phyloP scores from a whole-genome alignment of 2,113 vertebrate genomes.

The Pachyramphus minor region DNA sequence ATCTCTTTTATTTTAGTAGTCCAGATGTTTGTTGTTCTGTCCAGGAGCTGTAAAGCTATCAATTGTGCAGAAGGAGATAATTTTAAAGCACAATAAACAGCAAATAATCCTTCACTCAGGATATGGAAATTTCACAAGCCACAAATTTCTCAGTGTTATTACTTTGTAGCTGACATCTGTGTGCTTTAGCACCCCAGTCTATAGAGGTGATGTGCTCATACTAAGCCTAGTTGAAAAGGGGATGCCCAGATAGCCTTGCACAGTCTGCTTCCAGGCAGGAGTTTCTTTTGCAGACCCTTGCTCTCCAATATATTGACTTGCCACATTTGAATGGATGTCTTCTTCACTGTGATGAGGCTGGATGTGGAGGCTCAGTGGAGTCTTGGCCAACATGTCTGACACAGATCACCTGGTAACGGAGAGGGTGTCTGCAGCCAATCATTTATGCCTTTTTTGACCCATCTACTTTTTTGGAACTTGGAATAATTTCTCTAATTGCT shows the following conservation, averaged over 20 bases:
- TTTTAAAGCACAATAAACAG: conserved; percentile 17
- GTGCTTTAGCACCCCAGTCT: not conserved
- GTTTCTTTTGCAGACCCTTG: not conserved
- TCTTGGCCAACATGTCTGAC: not conserved
- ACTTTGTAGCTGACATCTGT: not conserved
- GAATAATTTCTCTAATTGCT: not conserved
- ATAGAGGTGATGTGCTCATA: not conserved
- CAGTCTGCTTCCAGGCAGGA: not conserved
- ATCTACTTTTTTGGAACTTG: not conserved
- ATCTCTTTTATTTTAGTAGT: not conserved
- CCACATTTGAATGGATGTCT: not conserved
- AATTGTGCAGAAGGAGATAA: not conserved
- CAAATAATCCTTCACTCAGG: conserved; percentile 38
- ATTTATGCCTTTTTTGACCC: not conserved
- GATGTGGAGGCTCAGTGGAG: not conserved
- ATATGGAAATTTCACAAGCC: conserved; percentile 34
- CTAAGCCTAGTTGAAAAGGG: not conserved
- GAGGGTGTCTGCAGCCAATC: not conserved
- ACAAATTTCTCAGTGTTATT: not conserved
- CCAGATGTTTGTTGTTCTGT: conserved; percentile 34
- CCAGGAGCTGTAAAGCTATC: conserved; percentile 20
- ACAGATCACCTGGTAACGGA: not conserved
- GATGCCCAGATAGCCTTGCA: not conserved
- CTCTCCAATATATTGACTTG: not conserved
- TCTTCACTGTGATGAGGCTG: not conserved